A percentile compares a stretch with the other conserved stretches of the same genome.
Evolutionary conservation across 2,113 vertebrate species (phyloP).

Genomic region (Proteles cristata): DNA sequence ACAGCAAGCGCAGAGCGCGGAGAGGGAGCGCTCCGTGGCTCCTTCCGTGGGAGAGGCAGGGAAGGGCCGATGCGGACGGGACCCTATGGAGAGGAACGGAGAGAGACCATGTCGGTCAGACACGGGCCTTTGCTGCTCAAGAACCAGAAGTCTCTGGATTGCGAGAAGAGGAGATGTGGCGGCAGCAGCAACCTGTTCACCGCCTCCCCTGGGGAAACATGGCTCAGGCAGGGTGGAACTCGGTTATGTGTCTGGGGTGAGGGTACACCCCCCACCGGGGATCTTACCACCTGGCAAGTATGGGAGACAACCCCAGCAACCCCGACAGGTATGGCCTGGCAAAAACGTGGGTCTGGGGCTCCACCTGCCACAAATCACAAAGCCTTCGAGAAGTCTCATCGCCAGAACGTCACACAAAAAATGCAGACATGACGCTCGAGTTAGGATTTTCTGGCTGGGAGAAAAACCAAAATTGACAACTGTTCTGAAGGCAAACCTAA

Average conservation of each 20-base stretch:
- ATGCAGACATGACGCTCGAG: background rate
- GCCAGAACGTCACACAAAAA: background rate
- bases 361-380: background rate
- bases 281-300: background rate
- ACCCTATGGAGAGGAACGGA: background rate
- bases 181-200: background rate
- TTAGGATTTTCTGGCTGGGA: background rate
- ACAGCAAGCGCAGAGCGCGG: background rate
- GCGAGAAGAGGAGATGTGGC: background rate
- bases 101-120: background rate
- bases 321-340: background rate
- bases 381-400: background rate
- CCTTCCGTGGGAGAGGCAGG: too few relatives aligned
- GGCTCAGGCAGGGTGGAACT: background rate
- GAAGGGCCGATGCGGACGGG: background rate
- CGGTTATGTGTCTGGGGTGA: accelerated
- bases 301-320: background rate
- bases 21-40: background rate
- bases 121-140: background rate
- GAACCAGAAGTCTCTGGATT: background rate
- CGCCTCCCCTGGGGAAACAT: background rate
- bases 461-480: background rate
- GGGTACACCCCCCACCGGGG: accelerated
- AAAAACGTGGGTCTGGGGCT: background rate
- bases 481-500: background rate